Evolutionary conservation across 2,888 invertebrate species (phyloP), one percentile per base, ranked within the genome.

Genomic region (Acholoe squamosa): DNA sequence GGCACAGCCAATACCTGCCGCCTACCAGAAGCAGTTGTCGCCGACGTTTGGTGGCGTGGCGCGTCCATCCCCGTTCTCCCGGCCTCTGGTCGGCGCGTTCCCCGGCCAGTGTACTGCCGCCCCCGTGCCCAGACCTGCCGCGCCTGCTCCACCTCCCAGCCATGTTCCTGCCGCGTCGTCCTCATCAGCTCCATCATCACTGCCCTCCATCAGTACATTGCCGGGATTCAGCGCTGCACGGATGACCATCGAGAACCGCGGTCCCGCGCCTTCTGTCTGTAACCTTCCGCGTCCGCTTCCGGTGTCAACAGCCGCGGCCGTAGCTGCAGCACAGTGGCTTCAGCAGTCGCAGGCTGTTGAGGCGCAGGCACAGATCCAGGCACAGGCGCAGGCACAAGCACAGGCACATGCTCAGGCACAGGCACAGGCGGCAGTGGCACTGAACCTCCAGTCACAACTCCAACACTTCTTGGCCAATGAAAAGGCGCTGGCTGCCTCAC

Each of bases 11-110:
- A 22, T 28, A 22, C 43, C 84, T 43, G 84, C 43, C 0, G 25
- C 84, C 51, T 84, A 84, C 84, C 84, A 84, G 84, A 84, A 84
- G 84, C 84, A 84, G 51, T 25, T 84, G 84, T 84, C 84, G 84
- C 84, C 84, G 84, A 84, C 84, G 43, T 84, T 84, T 34, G 43
- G 34, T 5, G 43, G 34, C 22, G 84, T 43, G 84, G 51, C 51
- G 43, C 43, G 84, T n/a, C 84, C 84, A 19, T 84, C 84, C 22
- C 84, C 84, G 22, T 84, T 25, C 84, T 84, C 84, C 84, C 84
- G 84, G 43, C 84, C 43, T 5, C 84, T 84, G 84, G 84, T 84
- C 25, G 43, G 43, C 12, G 1, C 0, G 10, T 34, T 84, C n/a
- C 43, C 43, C 1, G 84, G 43, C 33, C 43, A 31, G 34, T 84